Evolutionary conservation across 2,113 vertebrate species (phyloP).

Genomic region (Catharus fuscescens): DNA sequence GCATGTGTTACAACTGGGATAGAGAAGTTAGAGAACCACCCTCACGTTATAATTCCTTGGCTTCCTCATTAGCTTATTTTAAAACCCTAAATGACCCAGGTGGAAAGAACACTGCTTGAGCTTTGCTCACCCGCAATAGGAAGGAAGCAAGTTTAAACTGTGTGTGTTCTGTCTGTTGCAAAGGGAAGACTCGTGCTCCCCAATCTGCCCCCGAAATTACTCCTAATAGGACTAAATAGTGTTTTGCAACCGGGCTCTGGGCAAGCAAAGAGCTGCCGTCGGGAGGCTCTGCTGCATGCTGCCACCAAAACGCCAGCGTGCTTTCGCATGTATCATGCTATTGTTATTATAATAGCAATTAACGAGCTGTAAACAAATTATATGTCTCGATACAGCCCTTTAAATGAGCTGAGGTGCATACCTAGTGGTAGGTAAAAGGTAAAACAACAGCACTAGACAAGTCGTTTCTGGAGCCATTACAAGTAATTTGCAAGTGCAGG

Average conservation of each 20-base stretch:
- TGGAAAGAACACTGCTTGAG: neutral
- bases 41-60: neutral
- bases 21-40: neutral
- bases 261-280: neutral
- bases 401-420: constrained; percentile 19
- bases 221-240: neutral
- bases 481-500: constrained; percentile 11
- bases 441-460: constrained; percentile 22
- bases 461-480: constrained; percentile 32
- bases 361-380: constrained; percentile 21
- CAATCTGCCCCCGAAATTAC: neutral
- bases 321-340: constrained; percentile 6
- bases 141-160: neutral
- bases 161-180: neutral
- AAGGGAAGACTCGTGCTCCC: neutral
- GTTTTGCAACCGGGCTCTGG: neutral
- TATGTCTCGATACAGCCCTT: neutral
- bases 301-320: neutral
- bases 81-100: neutral
- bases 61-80: neutral
- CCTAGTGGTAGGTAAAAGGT: constrained; percentile 53
- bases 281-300: neutral
- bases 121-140: neutral
- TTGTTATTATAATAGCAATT: constrained; percentile 18
- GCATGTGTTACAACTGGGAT: neutral